Base-by-base conservation (phyloP, 1,140 invertebrate genomes). In the Physella acuta region DNA sequence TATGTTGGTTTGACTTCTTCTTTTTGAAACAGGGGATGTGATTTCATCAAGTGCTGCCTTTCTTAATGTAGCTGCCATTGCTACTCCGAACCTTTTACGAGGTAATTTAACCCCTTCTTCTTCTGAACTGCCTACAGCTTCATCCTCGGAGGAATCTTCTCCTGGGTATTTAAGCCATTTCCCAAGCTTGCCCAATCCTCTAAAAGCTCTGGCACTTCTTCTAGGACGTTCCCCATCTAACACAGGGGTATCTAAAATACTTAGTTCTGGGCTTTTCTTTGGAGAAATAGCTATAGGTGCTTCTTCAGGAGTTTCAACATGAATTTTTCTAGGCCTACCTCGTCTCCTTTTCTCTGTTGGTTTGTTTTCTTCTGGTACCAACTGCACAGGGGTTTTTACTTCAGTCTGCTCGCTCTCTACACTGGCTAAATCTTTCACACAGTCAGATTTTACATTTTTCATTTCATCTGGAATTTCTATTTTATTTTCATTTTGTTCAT, bases 241-340 rank as follows among this genome's bases (percentile, higher is more conserved):
- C 1, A 4, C 3, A 56, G 52, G 30, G 17, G 53, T 63, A 20
- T 53, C 60, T 14, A 33, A 16, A 30, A 24, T 33, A 37, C 37
- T 59, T 16, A 63, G 39, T 36, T 44, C 51, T 34, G 59, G 59
- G 1, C 24, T 24, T 36, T 55, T 70, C 52, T 30, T 34, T 44
- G 52, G 52, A 17, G 39, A 33, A 28, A 33, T 55, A 28, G 28
- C 34, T 31, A 67, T 36, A 60, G 49, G 44, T 30, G 52, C 52
- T 24, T 69, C 67, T n/a, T 53, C 49, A 33, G 52, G 24, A 20
- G n/a, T 11, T 24, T 55, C 70, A 30, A 26, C 14, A 39, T 56
- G 34, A 14, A 72, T 39, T 69, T 72, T 72, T n/a, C 67, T 63
- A 5, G 71, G 71, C 3, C 71, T 64, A 0, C 71, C 71, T 34